A percentile compares a stretch with the other conserved stretches of the same genome.
Evolutionary conservation across 2,113 vertebrate genomes (phyloP).

Genomic region (Capreolus pygargus): DNA sequence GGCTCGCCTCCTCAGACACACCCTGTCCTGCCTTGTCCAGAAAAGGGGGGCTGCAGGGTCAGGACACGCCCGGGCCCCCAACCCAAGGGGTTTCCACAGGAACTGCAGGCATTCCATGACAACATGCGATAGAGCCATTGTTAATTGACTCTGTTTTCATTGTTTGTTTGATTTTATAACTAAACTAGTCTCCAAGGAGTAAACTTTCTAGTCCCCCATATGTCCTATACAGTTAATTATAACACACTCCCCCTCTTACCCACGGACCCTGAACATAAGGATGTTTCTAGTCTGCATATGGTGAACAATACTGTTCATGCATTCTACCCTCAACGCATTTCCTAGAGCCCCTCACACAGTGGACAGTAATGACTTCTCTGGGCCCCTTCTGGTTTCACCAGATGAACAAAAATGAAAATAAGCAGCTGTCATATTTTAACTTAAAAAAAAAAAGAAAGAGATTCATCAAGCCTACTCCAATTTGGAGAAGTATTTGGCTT

Average conservation of each 20-base stretch:
- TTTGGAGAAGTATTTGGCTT: conserved; percentile 72
- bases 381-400: conserved; percentile 77
- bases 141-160: conserved; percentile 75
- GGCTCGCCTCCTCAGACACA: background rate
- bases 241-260: conserved; percentile 70
- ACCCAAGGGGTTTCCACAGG: background rate
- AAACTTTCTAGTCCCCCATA: conserved; percentile 78
- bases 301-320: conserved; percentile 72
- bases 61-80: background rate
- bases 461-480: conserved; percentile 63
- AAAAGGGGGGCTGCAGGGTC: background rate
- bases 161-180: conserved; percentile 79
- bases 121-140: conserved; percentile 54
- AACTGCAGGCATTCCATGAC: background rate
- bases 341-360: conserved; percentile 69
- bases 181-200: conserved; percentile 77
- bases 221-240: conserved; percentile 79
- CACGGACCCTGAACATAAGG: conserved; percentile 76
- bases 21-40: background rate
- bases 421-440: conserved; percentile 76
- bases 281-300: conserved; percentile 75
- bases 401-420: conserved; percentile 79
- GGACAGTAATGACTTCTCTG: conserved; percentile 77
- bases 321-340: conserved; percentile 61
- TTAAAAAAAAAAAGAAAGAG: conserved; percentile 55